A percentile compares a stretch with the other conserved stretches of the same genome.
Evolutionary conservation across 2,797 vertebrate species (phyloP).

Genomic region (Alexandromys oeconomus): DNA sequence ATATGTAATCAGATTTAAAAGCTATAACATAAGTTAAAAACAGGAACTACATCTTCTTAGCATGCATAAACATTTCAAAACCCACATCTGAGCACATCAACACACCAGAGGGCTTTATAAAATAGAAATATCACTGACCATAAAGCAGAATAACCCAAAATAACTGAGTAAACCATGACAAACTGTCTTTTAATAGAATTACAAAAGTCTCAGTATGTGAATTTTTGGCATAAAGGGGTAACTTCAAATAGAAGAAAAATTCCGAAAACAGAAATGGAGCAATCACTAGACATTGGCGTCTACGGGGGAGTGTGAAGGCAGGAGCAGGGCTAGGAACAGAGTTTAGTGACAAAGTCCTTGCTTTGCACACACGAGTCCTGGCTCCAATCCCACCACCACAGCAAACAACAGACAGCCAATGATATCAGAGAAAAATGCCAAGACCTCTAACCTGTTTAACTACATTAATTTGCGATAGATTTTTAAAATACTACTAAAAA

Average conservation of each 20-base stretch:
- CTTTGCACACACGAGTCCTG: not conserved
- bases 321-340: not conserved
- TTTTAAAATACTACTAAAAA: not conserved
- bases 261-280: not conserved
- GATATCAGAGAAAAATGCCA: not conserved
- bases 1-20: not conserved
- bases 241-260: not conserved
- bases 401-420: not conserved
- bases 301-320: not conserved
- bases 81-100: not conserved
- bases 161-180: not conserved
- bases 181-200: not conserved
- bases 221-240: not conserved
- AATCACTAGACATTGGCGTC: not conserved
- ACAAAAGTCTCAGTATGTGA: not conserved
- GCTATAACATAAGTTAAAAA: not conserved
- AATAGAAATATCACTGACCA: not conserved
- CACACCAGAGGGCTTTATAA: not conserved
- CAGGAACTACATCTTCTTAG: not conserved
- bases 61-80: not conserved
- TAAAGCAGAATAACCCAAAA: not conserved
- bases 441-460: not conserved
- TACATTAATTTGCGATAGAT: not conserved
- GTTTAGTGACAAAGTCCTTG: not conserved
- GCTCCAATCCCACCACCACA: not conserved